These are phyloP conservation scores for Acanthornis magna DNA, from an alignment of 2,797 vertebrate species.

Conservation along the genomic window DNA sequence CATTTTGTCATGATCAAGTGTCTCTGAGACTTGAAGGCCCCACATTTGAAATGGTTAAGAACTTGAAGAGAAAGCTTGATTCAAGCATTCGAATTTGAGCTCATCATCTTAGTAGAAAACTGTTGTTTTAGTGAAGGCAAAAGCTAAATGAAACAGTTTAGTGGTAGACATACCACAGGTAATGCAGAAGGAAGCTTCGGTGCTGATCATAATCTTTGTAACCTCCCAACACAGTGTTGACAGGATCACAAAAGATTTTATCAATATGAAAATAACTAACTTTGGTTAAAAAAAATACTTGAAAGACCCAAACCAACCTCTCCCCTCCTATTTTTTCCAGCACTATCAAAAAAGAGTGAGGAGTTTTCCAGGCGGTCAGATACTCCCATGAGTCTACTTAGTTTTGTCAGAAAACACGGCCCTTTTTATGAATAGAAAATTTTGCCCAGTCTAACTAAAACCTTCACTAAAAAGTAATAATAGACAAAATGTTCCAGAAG, in stretches of 20 bases:
- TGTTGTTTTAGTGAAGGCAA: background rate
- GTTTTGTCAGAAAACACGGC: background rate
- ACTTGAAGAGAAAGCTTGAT: background rate
- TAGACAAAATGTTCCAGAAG: background rate
- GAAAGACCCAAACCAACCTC: background rate
- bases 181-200: background rate
- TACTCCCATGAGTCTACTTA: background rate
- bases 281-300: background rate
- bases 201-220: background rate
- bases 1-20: background rate
- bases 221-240: background rate
- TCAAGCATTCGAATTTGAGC: background rate
- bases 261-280: background rate
- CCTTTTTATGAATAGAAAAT: background rate
- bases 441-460: background rate
- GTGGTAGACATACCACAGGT: background rate
- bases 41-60: background rate
- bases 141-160: background rate
- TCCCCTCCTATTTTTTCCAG: background rate
- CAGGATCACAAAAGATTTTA: background rate
- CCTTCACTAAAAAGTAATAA: background rate
- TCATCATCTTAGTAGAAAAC: background rate
- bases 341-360: background rate
- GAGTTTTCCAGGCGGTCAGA: background rate
- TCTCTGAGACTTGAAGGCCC: background rate